Base-by-base conservation (phyloP, 1,140 invertebrate genomes). In the Maniola jurtina region DNA sequence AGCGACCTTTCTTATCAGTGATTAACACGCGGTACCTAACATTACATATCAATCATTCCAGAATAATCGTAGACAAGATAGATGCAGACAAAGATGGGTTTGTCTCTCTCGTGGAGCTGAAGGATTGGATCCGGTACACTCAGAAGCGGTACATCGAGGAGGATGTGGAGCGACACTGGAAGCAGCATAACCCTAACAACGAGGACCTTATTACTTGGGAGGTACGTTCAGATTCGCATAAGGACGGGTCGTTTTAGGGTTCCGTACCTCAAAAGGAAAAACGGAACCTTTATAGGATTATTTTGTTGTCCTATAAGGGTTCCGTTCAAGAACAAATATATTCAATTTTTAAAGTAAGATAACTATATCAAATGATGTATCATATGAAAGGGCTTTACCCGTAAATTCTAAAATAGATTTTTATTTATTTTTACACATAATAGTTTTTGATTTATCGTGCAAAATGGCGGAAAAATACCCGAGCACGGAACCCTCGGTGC, bases 61-160 rank as follows among this genome's bases (percentile, higher is more conserved):
- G 96, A 45, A 89, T 98, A 77, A 98, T 99, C 79, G 96, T 98
- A 1, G 97, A 98, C 80, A 98, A 97, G 92, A 99, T 99, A 75
- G 98, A 99, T 86, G 92, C 91, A 16, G 94, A 99, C 84, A 93
- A 94, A 11, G 97, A 99, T 92, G 96, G 96, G 0, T 95, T 94
- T 72, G 93, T 99, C 0, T 94, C 95, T 0, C 93, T 96, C 64
- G 94, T 96, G 57, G 99, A 99, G 91, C 89, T 99, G 0, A 97
- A 98, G 88, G 95, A 97, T 64, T 99, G 98, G 98, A 99, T 99
- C 75, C 93, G 96, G 72, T 98, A 96, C 86, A 98, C 98, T 0
- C 98, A 99, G 86, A 95, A 94, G 76, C 92, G 96, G 45, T 99
- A 99, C 81, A 96, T 99, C 35, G 93, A 95, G 38, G 96, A 98